Percentiles rank a stretch among this genome's conserved stretches.
phyloP scores from a whole-genome alignment of 2,888 invertebrate genomes.

The Ischnura elegans region DNA sequence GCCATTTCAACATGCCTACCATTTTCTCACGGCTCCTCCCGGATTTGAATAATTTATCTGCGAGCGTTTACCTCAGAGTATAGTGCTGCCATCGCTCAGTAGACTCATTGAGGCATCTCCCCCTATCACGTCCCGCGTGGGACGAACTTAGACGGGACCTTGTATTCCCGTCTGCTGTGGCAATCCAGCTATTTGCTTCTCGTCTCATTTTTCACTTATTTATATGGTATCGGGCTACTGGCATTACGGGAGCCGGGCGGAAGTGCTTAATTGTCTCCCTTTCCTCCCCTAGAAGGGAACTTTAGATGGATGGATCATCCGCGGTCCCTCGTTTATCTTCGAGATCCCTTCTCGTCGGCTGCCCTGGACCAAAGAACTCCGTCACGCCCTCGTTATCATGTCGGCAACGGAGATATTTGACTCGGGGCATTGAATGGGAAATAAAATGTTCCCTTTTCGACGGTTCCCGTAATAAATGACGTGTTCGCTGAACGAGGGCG shows the following conservation, averaged over 20 bases:
- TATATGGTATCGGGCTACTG: not conserved
- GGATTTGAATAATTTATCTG: too few relatives aligned
- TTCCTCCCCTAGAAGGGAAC: not conserved
- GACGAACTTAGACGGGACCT: not conserved
- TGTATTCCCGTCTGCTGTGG: not conserved
- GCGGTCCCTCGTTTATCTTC: not conserved
- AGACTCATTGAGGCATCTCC: too few relatives aligned
- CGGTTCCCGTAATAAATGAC: not conserved
- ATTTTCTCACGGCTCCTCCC: too few relatives aligned
- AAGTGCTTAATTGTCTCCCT: not conserved
- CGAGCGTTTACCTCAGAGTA: too few relatives aligned
- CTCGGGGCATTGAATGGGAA: not conserved
- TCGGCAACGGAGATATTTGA: not conserved
- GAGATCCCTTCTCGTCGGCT: not conserved
- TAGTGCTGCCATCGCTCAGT: too few relatives aligned
- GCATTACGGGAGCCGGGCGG: not conserved
- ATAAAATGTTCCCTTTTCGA: not conserved
- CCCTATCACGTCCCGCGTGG: too few relatives aligned
- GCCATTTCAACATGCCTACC: too few relatives aligned
- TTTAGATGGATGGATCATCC: not conserved
- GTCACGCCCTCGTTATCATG: not conserved
- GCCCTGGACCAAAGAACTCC: not conserved
- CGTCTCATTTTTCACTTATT: not conserved
- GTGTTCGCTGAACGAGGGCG: not conserved
- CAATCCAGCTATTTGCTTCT: not conserved